Conservation (phyloP, 2,797 vertebrate genomes). For the Periophthalmus magnuspinnatus region DNA sequence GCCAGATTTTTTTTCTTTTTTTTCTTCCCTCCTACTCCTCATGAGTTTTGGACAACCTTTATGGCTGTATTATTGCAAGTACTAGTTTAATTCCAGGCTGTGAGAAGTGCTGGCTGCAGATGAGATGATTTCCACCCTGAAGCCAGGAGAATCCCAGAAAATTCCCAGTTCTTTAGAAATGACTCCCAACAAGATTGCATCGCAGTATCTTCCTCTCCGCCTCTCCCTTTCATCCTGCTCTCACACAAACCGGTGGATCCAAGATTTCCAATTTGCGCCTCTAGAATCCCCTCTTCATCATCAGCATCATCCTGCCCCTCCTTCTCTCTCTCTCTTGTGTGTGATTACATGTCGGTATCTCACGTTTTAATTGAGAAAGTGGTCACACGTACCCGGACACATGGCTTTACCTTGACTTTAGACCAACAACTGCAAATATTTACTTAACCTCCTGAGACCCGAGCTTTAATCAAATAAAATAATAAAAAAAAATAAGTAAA, state of each 20-base stretch:
- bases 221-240: neutral
- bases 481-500: too few relatives aligned
- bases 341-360: neutral
- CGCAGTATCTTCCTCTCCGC: neutral
- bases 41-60: neutral
- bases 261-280: constrained; percentile 1
- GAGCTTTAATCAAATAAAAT: too few relatives aligned
- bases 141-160: constrained; percentile 5
- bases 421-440: neutral
- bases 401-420: too few relatives aligned
- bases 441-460: too few relatives aligned
- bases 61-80: neutral
- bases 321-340: neutral
- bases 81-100: neutral
- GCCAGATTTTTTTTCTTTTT: constrained; percentile 1
- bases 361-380: neutral
- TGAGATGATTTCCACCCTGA: constrained; percentile 1
- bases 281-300: neutral
- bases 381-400: too few relatives aligned
- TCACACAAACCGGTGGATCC: neutral
- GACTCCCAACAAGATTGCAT: constrained; percentile 15
- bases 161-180: constrained; percentile 7
- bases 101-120: neutral
- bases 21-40: neutral
- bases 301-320: neutral